Conservation (phyloP, 2,113 vertebrate species). For the Parotia lawesii region DNA sequence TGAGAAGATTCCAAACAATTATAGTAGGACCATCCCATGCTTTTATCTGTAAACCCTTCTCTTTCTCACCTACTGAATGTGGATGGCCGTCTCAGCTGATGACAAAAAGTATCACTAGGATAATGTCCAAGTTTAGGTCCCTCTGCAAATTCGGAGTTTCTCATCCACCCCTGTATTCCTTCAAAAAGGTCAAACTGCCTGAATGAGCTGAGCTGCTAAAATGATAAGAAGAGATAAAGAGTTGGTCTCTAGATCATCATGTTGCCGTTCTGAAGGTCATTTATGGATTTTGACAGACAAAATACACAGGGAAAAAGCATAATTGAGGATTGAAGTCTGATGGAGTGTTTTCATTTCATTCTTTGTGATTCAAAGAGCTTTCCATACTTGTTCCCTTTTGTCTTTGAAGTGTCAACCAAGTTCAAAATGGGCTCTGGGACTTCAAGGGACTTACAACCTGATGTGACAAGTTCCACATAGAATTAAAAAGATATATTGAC, state of each 20-base stretch:
- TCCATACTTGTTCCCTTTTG: slow-evolving; percentile 11
- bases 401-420: slow-evolving; percentile 12
- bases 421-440: slow-evolving; percentile 20
- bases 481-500: slow-evolving; percentile 22
- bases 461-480: slow-evolving; percentile 30
- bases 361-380: slow-evolving; percentile 1
- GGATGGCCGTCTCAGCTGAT: neutral
- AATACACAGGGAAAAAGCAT: neutral
- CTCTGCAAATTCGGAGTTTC: neutral
- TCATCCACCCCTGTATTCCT: neutral
- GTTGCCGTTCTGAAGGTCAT: neutral
- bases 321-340: neutral
- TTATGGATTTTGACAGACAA: neutral
- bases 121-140: neutral
- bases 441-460: slow-evolving; percentile 33
- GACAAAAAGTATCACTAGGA: neutral
- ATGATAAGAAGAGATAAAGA: neutral
- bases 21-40: neutral
- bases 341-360: neutral
- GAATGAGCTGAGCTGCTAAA: neutral
- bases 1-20: neutral
- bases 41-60: neutral
- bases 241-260: neutral
- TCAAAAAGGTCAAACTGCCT: neutral
- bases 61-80: neutral